Evolutionary conservation across 2,888 invertebrate genomes (phyloP), one percentile per base, ranked within the genome.

Genomic region (Steinernema scapterisci): DNA sequence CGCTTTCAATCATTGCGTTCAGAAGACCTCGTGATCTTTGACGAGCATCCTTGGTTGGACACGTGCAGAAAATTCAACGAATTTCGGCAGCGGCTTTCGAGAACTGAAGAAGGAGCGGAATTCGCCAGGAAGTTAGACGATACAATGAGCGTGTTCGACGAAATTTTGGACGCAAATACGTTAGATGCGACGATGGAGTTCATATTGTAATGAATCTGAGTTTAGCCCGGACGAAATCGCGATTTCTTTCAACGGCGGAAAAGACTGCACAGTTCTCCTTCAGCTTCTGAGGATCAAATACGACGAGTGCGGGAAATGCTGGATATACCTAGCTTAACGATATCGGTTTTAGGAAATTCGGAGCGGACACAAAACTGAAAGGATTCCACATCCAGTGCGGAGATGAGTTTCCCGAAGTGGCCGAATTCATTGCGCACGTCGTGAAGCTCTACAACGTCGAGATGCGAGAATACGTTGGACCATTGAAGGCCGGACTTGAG

Each of bases 161-260:
- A 88, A 43, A 86, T 87, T 70, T 78, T 89, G 13, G 78, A 81
- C 5, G 71, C 82, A 73, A 83, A 82, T 48, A 54, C 73, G 83
- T 83, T n/a, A 71, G 75, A 54, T 19, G 13, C 44, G 11, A 6
- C 3, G 2, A 9, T 70, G 13, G n/a, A 21, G 13, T 72, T 38
- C 25, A 46, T 19, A n/a, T n/a, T n/a, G n/a, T n/a, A 9, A 38
- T 6, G 38, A 38, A 38, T 38, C 38, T 31, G 75, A 51, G 71
- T 94, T 92, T 88, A 90, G 91, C n/a, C 88, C 92, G 23, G 91
- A 92, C 73, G 92, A 94, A 88, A 90, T 95, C 19, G 94, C 95
- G 85, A 88, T 99, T 43, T 93, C 95, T 31, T 99, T 97, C 89
- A 99, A 99, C 88, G 99, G 99, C 2, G 99, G 99, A 0, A 99